Conservation (phyloP, 2,113 vertebrate species). For the Rhinichthys klamathensis region DNA sequence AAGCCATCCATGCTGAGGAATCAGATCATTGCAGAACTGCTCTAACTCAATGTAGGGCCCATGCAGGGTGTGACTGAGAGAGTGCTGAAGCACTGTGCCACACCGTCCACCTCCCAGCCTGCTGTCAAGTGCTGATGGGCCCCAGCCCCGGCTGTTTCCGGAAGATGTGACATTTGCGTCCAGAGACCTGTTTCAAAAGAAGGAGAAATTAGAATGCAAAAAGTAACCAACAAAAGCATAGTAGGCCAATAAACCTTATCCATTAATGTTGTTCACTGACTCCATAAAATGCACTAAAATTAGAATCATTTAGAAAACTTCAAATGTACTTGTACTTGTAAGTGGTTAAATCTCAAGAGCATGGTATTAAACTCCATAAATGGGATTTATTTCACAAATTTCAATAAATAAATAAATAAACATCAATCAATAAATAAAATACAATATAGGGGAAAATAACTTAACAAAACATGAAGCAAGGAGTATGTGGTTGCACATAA, state of each 20-base stretch:
- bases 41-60: slow-evolving; percentile 69
- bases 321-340: neutral
- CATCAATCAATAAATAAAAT: too few relatives aligned
- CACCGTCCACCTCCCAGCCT: slow-evolving; percentile 66
- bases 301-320: neutral
- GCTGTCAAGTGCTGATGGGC: slow-evolving; percentile 59
- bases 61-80: slow-evolving; percentile 65
- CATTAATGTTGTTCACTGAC: neutral
- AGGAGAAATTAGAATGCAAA: slow-evolving; percentile 46
- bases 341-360: neutral
- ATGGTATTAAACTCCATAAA: neutral
- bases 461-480: neutral
- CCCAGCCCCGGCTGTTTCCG: slow-evolving; percentile 69
- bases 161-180: slow-evolving; percentile 77
- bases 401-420: neutral
- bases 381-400: neutral
- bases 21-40: slow-evolving; percentile 75
- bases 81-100: slow-evolving; percentile 60
- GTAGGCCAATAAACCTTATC: neutral
- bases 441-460: too few relatives aligned
- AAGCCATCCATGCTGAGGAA: slow-evolving; percentile 80
- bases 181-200: slow-evolving; percentile 73
- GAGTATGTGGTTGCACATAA: neutral
- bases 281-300: neutral
- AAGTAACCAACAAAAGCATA: neutral